Evolutionary conservation across 2,113 vertebrate species (phyloP).

Genomic region (Elephantulus edwardii): DNA sequence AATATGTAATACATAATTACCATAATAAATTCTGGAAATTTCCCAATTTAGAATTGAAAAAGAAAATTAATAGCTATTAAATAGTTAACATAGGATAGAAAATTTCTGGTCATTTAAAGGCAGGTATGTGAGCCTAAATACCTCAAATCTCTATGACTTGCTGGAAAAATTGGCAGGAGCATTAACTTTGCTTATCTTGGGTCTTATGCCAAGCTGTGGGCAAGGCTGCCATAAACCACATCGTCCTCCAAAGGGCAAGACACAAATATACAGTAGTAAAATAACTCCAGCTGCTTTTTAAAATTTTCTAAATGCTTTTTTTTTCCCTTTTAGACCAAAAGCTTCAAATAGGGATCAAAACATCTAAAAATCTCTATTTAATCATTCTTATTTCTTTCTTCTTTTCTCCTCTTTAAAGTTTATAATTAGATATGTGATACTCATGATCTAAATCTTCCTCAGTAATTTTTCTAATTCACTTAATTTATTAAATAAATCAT

Average conservation of each 20-base stretch:
- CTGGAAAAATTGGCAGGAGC: neutral
- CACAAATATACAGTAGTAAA: neutral
- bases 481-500: slow-evolving; percentile 47
- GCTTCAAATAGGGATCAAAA: neutral
- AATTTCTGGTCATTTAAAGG: neutral
- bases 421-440: neutral
- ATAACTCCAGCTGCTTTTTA: neutral
- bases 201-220: neutral
- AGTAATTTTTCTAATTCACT: slow-evolving; percentile 18
- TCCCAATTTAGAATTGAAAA: slow-evolving; percentile 34
- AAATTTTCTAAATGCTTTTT: neutral
- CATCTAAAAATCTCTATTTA: neutral
- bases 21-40: slow-evolving; percentile 5
- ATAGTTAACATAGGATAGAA: neutral
- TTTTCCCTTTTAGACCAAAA: neutral
- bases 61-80: slow-evolving; percentile 18
- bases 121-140: slow-evolving; percentile 4
- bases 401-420: neutral
- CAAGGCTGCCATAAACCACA: neutral
- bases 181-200: neutral
- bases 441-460: neutral
- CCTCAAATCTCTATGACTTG: neutral
- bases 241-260: neutral
- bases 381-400: slow-evolving; percentile 40
- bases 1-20: slow-evolving; percentile 49